Base-by-base conservation (phyloP, 2,113 vertebrate genomes). In the Phalacrocorax brasilianus region DNA sequence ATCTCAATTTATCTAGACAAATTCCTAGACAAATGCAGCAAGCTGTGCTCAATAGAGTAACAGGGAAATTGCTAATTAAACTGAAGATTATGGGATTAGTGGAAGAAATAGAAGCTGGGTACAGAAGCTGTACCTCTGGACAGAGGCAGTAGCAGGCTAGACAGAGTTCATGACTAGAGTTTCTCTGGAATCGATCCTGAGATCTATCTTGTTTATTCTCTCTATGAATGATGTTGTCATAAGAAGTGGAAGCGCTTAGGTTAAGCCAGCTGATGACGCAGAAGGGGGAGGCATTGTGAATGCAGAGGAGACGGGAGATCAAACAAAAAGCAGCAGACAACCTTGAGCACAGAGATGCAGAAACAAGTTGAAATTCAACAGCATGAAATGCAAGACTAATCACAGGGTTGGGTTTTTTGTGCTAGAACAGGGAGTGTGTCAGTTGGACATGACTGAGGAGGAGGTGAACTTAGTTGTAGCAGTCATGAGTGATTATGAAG, bases 201-300 rank as follows among this genome's bases (percentile, higher is more conserved):
- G 74, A 96, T 96, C 27, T 45, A 91, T 96, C 77, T 89, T 97
- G 94, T 93, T 95, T 96, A 91, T 94, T 96, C 74, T 76, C 62
- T 82, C 82, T 87, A 89, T 96, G 94, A 97, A 96, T 94, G 77
- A 96, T 94, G 95, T 85, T 96, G 93, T 94, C 95, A 76, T 88
- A 93, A 95, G 94, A 85, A 96, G 89, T 95, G 93, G 89, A 88
- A 89, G 96, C 8, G 21, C 93, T 96, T 75, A 87, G 67, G 89
- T 85, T 93, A 93, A 96, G 89, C 87, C 82, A 85, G 95, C 63
- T 45, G 94, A 93, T 96, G 96, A 97, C 81, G 94, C 95, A 96
- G 87, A 53, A 94, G 49, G 24, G 74, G 66, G 87, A 93, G 89
- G 94, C 87, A 93, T 85, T 94, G 87, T 96, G 93, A 95, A 97